Conservation (phyloP, 1,140 invertebrate genomes). For the Dysdera silvatica region DNA sequence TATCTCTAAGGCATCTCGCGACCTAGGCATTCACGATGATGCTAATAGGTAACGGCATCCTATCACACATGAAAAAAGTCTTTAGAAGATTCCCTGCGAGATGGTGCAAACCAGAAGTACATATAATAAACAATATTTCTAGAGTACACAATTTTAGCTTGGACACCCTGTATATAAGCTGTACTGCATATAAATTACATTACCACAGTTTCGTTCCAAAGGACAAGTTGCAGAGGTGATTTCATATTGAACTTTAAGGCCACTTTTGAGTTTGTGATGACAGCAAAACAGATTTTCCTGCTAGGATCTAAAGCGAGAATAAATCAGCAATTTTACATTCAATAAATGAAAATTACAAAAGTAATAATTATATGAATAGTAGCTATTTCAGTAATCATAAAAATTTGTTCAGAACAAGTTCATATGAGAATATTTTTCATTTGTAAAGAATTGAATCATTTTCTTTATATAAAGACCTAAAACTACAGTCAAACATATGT, state of each 20-base stretch:
- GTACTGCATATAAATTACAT: not conserved
- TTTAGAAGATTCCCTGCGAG: not conserved
- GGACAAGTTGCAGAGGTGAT: slow-evolving; percentile 20
- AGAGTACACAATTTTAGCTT: not conserved
- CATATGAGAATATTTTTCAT: no score
- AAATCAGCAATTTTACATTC: not conserved
- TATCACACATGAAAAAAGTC: no score
- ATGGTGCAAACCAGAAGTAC: not conserved
- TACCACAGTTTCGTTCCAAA: slow-evolving; percentile 31
- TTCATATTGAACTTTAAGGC: slow-evolving; percentile 46
- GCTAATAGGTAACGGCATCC: no score
- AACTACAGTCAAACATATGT: no score
- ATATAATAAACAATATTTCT: not conserved
- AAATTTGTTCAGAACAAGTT: no score
- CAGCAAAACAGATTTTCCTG: slow-evolving; percentile 58
- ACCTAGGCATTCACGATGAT: no score
- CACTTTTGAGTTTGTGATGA: slow-evolving; percentile 52
- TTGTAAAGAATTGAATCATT: no score
- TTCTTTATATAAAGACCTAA: no score
- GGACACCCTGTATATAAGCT: not conserved
- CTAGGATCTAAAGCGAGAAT: slow-evolving; percentile 50
- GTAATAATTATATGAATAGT: no score
- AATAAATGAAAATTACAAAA: not conserved
- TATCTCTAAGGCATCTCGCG: no score
- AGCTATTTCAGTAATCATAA: no score